These are phyloP conservation scores for chimpanzee (Pan troglodytes) DNA, from an alignment of 2,113 vertebrate genomes.

Conservation along the genomic window NHGRI_mPanTro3-v2.1_pri NC_072403.2:11446501-11447000, in stretches of 20 bases:
- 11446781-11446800: neutral
- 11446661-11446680: neutral
- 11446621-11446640: neutral
- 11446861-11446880: neutral
- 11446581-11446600: neutral
- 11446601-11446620: neutral
- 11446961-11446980: neutral
- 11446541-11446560: neutral
- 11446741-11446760: neutral
- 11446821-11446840: neutral
- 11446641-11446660: neutral
- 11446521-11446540: slow-evolving; percentile 43
- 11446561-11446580: neutral
- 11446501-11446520: slow-evolving; percentile 54
- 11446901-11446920: neutral
- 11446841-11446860: neutral
- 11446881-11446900: neutral
- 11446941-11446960: neutral
- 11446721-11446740: neutral
- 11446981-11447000: neutral
- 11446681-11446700: neutral
- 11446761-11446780: neutral
- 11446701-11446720: neutral
- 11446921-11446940: neutral
- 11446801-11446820: fast-evolving